Conservation (phyloP, 2,113 vertebrate genomes). For the Grammomys surdaster region DNA sequence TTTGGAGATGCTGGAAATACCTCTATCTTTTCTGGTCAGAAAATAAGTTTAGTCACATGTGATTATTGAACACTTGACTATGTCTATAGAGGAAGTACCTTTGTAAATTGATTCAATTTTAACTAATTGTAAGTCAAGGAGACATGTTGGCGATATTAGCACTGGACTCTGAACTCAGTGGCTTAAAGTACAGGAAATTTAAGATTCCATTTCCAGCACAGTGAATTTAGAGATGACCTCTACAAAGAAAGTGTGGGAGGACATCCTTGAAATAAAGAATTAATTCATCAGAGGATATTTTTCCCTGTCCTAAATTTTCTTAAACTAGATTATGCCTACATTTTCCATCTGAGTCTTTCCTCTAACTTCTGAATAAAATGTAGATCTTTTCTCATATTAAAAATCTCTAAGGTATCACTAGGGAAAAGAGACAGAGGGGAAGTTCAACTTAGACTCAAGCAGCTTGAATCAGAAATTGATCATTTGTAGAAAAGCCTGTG, state of each 20-base stretch:
- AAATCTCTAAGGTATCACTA: background rate
- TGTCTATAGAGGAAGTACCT: background rate
- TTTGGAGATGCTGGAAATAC: background rate
- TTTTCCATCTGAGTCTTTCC: constrained; percentile 12
- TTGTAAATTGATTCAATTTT: constrained; percentile 8
- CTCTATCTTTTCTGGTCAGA: background rate
- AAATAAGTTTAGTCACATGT: background rate
- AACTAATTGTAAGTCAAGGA: constrained; percentile 41
- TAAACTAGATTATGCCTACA: constrained; percentile 59
- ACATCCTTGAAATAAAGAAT: constrained; percentile 48
- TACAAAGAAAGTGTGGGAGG: background rate
- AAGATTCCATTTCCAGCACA: constrained; percentile 50
- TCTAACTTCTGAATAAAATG: constrained; percentile 55
- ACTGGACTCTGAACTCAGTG: background rate
- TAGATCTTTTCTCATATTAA: background rate
- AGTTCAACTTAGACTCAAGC: background rate
- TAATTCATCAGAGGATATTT: constrained; percentile 18
- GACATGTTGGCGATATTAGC: background rate
- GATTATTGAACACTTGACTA: background rate
- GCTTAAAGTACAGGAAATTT: background rate
- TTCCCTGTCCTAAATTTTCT: constrained; percentile 52
- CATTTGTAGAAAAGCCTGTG: background rate
- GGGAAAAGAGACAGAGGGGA: background rate
- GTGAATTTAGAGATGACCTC: constrained; percentile 14
- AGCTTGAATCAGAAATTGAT: constrained; percentile 49